These are phyloP conservation scores for Tenualosa ilisha DNA, from an alignment of 2,797 vertebrate genomes.

Conservation along the genomic window DNA sequence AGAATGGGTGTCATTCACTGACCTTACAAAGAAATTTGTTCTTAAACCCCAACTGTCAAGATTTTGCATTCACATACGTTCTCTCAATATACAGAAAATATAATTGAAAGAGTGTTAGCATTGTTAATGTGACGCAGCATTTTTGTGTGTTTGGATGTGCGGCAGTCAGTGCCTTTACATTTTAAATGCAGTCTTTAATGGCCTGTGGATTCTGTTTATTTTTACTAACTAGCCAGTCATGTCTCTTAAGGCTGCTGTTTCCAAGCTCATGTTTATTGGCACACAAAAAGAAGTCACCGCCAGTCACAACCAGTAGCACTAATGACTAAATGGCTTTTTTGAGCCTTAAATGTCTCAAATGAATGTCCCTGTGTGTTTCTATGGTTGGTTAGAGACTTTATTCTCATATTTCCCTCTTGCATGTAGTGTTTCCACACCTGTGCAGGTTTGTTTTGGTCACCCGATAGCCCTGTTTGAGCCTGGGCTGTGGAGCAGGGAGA, in stretches of 20 bases:
- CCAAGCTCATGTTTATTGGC: background rate
- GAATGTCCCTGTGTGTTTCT: background rate
- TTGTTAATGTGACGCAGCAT: too few species aligned
- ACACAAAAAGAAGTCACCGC: background rate
- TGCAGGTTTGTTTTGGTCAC: slow-evolving; percentile 32
- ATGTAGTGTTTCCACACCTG: slow-evolving; percentile 37
- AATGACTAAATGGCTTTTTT: slow-evolving; percentile 1
- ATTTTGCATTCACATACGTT: too few species aligned
- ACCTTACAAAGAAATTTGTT: too few species aligned
- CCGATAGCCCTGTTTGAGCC: slow-evolving; percentile 4
- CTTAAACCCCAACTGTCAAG: too few species aligned
- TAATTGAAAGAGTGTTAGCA: too few species aligned
- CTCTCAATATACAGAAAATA: too few species aligned
- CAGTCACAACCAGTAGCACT: background rate
- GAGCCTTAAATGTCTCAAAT: background rate
- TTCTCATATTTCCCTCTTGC: background rate
- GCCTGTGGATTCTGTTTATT: background rate
- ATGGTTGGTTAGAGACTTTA: background rate
- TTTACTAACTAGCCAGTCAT: background rate
- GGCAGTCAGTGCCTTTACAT: background rate
- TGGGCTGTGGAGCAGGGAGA: slow-evolving; percentile 9
- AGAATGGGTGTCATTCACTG: too few species aligned
- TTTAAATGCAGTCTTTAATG: background rate
- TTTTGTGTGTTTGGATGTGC: background rate
- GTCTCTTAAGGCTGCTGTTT: background rate